phyloP scores from a whole-genome alignment of 1,140 invertebrate genomes.

The Drosophila hydei region DNA sequence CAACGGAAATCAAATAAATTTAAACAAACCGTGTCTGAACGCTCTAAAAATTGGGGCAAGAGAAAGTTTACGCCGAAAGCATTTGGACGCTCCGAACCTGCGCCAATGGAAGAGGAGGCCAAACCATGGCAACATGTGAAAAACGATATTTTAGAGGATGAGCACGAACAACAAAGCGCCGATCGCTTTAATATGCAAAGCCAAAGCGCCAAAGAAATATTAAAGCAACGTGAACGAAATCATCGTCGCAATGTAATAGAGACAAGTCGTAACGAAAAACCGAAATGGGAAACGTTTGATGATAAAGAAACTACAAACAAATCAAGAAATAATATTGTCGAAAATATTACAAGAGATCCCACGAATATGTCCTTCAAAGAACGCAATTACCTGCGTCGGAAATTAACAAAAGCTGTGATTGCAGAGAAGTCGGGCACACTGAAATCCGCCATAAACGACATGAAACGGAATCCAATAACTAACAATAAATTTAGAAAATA shows the following conservation, averaged over 20 bases:
- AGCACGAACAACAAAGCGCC: slow-evolving; percentile 24
- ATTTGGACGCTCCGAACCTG: not conserved
- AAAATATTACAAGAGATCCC: not conserved
- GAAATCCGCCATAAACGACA: not conserved
- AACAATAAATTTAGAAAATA: slow-evolving; percentile 9
- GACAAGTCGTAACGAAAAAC: slow-evolving; percentile 24
- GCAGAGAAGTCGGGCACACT: not conserved
- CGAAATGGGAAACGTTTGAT: slow-evolving; percentile 57
- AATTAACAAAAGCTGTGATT: slow-evolving; percentile 20
- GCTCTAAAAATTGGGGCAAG: slow-evolving; percentile 49
- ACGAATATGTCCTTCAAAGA: slow-evolving; percentile 28
- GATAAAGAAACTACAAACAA: slow-evolving; percentile 19
- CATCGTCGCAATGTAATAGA: slow-evolving; percentile 65
- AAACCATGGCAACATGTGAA: slow-evolving; percentile 61
- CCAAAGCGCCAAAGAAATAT: slow-evolving; percentile 43
- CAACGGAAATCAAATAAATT: not conserved
- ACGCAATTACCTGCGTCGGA: slow-evolving; percentile 38
- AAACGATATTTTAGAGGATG: slow-evolving; percentile 55
- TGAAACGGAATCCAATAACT: not conserved
- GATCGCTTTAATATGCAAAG: slow-evolving; percentile 50
- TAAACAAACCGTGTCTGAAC: not conserved
- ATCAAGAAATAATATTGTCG: not conserved
- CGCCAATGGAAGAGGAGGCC: slow-evolving; percentile 22
- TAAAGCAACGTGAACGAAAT: slow-evolving; percentile 54
- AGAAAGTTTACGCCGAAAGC: slow-evolving; percentile 51